Evolutionary conservation across 2,888 invertebrate species (phyloP).

Genomic region (Trichogramma evanescens): DNA sequence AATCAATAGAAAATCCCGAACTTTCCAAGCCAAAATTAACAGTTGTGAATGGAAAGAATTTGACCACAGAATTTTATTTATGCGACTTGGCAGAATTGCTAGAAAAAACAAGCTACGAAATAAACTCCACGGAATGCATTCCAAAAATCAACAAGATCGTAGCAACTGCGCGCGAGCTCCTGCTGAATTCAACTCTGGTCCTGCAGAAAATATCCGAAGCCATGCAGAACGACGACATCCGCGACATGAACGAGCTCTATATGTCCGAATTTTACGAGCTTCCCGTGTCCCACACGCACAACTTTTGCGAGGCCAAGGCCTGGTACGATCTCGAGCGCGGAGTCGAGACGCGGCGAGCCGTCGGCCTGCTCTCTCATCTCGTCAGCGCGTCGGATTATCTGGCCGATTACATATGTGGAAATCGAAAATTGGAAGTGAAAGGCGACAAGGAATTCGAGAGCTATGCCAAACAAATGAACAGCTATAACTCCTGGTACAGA

Average conservation of each 20-base stretch:
- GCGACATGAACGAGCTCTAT: conserved; percentile 44
- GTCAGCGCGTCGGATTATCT: conserved; percentile 36
- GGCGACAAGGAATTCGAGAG: conserved; percentile 30
- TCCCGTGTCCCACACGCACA: conserved; percentile 29
- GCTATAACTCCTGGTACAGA: conserved; percentile 34
- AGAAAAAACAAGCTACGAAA: conserved; percentile 33
- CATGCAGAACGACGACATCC: conserved; percentile 42
- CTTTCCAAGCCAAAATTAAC: conserved; percentile 40
- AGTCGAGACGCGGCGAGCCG: conserved; percentile 38
- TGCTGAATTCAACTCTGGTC: conserved; percentile 35
- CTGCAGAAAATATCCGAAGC: conserved; percentile 37
- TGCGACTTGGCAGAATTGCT: conserved; percentile 34
- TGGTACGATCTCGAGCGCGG: conserved; percentile 43
- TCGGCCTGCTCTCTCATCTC: conserved; percentile 35
- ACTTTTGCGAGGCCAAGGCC: conserved; percentile 33
- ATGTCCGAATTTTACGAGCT: conserved; percentile 38
- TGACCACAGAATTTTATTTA: conserved; percentile 38
- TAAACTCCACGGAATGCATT: conserved; percentile 33
- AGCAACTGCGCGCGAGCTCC: conserved; percentile 37
- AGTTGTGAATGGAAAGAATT: conserved; percentile 30
- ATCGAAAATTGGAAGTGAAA: conserved; percentile 25
- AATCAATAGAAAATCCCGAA: conserved; percentile 40
- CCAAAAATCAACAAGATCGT: conserved; percentile 41
- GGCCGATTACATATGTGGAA: conserved; percentile 38
- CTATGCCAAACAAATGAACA: conserved; percentile 36